A percentile compares a stretch with the other conserved stretches of the same genome.
These are phyloP conservation scores for Sarotherodon lohbergeri DNA, from an alignment of 2,113 vertebrate genomes.

Conservation along the genomic window DNA sequence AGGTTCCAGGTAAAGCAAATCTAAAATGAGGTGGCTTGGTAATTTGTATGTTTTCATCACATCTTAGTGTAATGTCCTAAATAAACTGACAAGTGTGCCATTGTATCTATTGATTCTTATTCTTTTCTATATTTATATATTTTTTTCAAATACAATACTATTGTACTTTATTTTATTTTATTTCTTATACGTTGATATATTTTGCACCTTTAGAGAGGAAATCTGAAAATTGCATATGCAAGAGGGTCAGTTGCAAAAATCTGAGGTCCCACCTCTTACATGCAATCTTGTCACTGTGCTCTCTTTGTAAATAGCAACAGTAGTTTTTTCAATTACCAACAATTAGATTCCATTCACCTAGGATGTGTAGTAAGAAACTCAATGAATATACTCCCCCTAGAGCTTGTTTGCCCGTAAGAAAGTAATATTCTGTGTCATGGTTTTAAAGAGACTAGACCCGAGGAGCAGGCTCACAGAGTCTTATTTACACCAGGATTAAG, in stretches of 20 bases:
- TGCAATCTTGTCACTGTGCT: background rate
- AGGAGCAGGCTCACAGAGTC: background rate
- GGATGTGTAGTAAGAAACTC: background rate
- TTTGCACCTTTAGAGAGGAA: background rate
- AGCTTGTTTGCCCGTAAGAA: background rate
- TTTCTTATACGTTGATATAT: background rate
- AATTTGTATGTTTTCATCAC: accelerated
- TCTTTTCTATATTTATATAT: background rate
- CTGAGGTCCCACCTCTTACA: background rate
- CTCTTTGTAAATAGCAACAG: background rate
- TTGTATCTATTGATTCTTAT: background rate
- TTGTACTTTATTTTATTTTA: background rate
- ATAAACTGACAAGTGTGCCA: background rate
- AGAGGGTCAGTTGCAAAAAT: background rate
- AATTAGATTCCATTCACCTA: background rate
- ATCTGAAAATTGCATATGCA: background rate
- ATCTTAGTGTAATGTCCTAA: background rate
- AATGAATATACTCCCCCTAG: background rate
- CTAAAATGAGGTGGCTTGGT: background rate
- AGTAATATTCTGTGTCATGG: background rate
- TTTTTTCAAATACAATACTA: background rate
- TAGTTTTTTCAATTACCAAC: background rate
- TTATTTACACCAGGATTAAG: background rate
- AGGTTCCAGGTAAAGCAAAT: background rate
- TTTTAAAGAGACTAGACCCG: background rate